Conservation (phyloP, 2,888 invertebrate species). For the Aspidiotus rigidus region DNA sequence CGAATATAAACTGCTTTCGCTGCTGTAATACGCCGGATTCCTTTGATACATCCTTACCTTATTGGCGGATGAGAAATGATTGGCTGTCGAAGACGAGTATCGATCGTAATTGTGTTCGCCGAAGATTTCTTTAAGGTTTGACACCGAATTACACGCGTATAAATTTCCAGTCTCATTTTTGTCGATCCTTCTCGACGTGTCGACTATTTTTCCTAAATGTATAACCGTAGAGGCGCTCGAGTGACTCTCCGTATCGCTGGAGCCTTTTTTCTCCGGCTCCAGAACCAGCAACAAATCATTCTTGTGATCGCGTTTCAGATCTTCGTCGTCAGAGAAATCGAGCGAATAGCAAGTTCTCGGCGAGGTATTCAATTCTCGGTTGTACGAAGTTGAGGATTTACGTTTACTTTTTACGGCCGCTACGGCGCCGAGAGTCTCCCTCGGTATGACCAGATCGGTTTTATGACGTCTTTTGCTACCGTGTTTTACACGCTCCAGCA, state of each 20-base stretch:
- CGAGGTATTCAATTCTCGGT: conserved; percentile 41
- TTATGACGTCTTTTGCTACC: conserved; percentile 41
- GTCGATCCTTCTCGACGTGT: conserved; percentile 11
- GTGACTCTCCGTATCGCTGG: conserved; percentile 35
- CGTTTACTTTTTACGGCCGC: conserved; percentile 48
- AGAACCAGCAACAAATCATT: conserved; percentile 46
- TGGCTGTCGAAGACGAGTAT: conserved; percentile 41
- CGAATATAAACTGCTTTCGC: conserved; percentile 39
- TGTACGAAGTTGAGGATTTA: conserved; percentile 36
- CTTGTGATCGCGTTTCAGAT: conserved; percentile 40
- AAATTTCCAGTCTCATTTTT: conserved; percentile 31
- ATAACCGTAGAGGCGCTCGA: conserved; percentile 40
- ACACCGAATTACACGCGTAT: conserved; percentile 55
- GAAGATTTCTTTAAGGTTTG: conserved; percentile 71
- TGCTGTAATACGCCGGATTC: conserved; percentile 33
- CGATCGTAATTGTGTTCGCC: conserved; percentile 52
- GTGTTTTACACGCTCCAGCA: conserved; percentile 49
- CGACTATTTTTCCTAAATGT: conserved; percentile 37
- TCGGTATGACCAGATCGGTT: conserved; percentile 40
- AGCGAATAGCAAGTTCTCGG: conserved; percentile 47
- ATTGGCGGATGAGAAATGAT: conserved; percentile 29
- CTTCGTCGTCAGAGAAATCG: conserved; percentile 44
- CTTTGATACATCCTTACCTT: background rate
- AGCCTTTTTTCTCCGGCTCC: conserved; percentile 29
- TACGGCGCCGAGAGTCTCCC: conserved; percentile 54